These are phyloP conservation scores for Drosophila phalerata DNA, from an alignment of 2,888 invertebrate species.

Conservation along the genomic window DNA sequence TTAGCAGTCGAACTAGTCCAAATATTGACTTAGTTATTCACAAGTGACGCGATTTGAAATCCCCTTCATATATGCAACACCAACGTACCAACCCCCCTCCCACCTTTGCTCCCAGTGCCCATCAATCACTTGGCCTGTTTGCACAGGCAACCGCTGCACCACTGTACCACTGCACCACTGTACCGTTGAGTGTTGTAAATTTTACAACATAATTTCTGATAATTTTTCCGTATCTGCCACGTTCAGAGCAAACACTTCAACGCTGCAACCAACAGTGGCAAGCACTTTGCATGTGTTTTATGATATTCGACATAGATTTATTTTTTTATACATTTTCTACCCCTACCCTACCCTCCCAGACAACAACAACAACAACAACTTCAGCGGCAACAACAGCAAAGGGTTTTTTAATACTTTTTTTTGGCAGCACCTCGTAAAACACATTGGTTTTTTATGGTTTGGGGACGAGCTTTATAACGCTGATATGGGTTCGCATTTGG, in stretches of 20 bases:
- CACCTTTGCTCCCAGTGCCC: conserved; percentile 23
- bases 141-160: conserved; percentile 42
- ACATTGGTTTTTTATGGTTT: conserved; percentile 52
- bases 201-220: conserved; percentile 82
- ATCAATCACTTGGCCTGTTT: conserved; percentile 73
- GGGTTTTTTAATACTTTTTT: conserved; percentile 31
- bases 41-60: conserved; percentile 66
- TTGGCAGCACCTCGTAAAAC: conserved; percentile 69
- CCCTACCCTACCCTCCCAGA: neutral
- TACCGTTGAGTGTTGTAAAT: conserved; percentile 71
- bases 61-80: neutral
- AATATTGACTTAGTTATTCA: conserved; percentile 79
- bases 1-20: conserved; percentile 55
- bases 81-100: neutral
- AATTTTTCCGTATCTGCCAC: conserved; percentile 60
- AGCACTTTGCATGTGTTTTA: conserved; percentile 77
- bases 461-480: conserved; percentile 10
- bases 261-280: conserved; percentile 39
- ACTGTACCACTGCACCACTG: neutral
- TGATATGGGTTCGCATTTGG: conserved; percentile 15
- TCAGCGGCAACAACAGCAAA: conserved; percentile 13
- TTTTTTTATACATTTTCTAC: conserved; percentile 21
- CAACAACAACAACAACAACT: neutral
- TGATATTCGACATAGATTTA: conserved; percentile 68
- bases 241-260: conserved; percentile 44